Evolutionary conservation across 2,113 vertebrate genomes (phyloP).

Genomic region (Daubentonia madagascariensis): DNA sequence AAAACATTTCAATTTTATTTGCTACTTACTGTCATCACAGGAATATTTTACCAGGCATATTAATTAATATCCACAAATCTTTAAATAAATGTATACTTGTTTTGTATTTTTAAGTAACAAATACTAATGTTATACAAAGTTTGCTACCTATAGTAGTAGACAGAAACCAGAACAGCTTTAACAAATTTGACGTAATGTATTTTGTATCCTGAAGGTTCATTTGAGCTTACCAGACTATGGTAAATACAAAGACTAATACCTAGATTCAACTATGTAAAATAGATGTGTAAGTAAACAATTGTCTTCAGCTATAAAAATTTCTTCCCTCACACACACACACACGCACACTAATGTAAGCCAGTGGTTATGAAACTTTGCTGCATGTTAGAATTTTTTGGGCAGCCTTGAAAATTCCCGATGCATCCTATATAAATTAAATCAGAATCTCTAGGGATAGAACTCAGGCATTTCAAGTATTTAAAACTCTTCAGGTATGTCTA

Average conservation of each 20-base stretch:
- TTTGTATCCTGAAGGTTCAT: neutral
- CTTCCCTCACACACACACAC: neutral
- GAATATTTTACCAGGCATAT: neutral
- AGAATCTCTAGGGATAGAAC: neutral
- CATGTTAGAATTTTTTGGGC: neutral
- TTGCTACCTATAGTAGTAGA: neutral
- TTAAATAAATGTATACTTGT: neutral
- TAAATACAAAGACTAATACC: neutral
- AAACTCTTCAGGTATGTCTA: conserved; percentile 1
- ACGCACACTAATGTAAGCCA: neutral
- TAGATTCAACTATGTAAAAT: neutral
- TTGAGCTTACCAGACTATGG: neutral
- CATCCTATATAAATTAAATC: neutral
- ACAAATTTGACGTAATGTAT: neutral
- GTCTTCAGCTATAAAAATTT: neutral
- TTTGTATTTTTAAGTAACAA: conserved; percentile 15
- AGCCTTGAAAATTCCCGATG: neutral
- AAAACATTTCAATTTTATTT: neutral
- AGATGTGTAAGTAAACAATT: neutral
- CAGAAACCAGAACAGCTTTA: neutral
- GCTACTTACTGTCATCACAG: neutral
- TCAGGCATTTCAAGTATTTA: neutral
- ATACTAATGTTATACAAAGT: neutral
- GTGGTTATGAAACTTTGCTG: neutral
- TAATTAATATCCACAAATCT: neutral